Evolutionary conservation across 2,113 vertebrate genomes (phyloP).

Genomic region (Osmerus eperlanus): DNA sequence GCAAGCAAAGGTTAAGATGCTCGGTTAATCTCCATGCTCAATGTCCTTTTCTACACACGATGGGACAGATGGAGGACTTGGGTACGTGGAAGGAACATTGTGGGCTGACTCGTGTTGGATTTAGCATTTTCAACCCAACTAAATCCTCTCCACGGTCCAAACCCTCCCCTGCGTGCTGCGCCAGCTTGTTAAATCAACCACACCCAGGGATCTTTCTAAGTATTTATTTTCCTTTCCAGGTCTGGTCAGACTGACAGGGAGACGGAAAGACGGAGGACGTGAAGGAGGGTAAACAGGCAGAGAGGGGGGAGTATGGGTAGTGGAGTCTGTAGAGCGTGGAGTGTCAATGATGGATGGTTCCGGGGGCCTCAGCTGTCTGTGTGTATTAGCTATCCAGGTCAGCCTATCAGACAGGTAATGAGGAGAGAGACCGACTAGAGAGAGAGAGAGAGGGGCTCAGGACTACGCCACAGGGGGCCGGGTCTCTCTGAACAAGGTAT

Average conservation of each 20-base stretch:
- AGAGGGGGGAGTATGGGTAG: neutral
- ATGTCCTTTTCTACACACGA: slow-evolving; percentile 3
- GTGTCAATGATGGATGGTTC: slow-evolving; percentile 10
- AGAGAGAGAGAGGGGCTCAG: too few species aligned
- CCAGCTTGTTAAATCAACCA: too few species aligned
- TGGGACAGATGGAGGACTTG: slow-evolving; percentile 31
- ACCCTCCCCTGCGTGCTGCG: too few species aligned
- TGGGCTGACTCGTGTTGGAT: neutral
- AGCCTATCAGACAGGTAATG: neutral
- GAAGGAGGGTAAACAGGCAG: neutral
- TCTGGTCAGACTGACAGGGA: neutral
- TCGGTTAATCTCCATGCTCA: slow-evolving; percentile 4
- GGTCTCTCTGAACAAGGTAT: too few species aligned
- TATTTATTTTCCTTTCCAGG: too few species aligned
- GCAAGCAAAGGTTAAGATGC: neutral
- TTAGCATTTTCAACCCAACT: too few species aligned
- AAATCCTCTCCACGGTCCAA: too few species aligned
- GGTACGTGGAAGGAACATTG: neutral
- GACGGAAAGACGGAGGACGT: neutral
- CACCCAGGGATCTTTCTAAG: too few species aligned
- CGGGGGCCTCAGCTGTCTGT: slow-evolving; percentile 10
- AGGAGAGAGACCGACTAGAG: neutral
- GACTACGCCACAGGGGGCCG: too few species aligned
- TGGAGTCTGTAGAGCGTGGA: neutral
- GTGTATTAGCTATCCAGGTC: slow-evolving; percentile 10